Conservation (phyloP, 2,888 invertebrate genomes). For the Neoscelio sp. region DNA sequence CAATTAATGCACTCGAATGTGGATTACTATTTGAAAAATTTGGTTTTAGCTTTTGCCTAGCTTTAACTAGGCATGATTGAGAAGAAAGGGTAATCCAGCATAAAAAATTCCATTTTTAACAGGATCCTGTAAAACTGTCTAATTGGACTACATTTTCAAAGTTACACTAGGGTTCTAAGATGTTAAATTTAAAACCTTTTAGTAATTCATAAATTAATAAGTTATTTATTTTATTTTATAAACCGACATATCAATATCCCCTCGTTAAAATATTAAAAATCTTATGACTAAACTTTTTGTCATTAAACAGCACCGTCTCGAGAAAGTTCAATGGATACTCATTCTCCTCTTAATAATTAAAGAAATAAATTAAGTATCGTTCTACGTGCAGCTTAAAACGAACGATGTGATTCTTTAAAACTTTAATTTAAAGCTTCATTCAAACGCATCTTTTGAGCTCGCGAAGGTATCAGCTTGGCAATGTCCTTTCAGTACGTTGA, state of each 20-base stretch:
- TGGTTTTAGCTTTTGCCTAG: too few relatives aligned
- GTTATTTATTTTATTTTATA: constrained; percentile 40
- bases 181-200: too few relatives aligned
- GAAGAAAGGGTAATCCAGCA: too few relatives aligned
- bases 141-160: too few relatives aligned
- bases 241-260: too few relatives aligned
- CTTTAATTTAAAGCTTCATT: constrained; percentile 17
- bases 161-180: too few relatives aligned
- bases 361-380: constrained; percentile 52
- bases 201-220: constrained; percentile 25
- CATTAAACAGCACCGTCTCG: constrained; percentile 29
- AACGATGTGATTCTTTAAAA: constrained; percentile 14
- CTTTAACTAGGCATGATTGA: too few relatives aligned
- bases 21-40: too few relatives aligned
- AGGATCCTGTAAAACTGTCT: too few relatives aligned
- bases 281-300: constrained; percentile 26
- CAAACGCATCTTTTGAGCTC: constrained; percentile 17
- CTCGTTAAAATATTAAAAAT: constrained; percentile 31
- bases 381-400: constrained; percentile 28
- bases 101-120: too few relatives aligned
- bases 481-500: constrained; percentile 73
- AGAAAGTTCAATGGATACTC: constrained; percentile 29
- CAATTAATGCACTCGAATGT: too few relatives aligned
- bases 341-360: constrained; percentile 45
- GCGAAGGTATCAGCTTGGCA: constrained; percentile 42